Base-by-base conservation (phyloP, 1,140 invertebrate species). In the Drepana arcuata region DNA sequence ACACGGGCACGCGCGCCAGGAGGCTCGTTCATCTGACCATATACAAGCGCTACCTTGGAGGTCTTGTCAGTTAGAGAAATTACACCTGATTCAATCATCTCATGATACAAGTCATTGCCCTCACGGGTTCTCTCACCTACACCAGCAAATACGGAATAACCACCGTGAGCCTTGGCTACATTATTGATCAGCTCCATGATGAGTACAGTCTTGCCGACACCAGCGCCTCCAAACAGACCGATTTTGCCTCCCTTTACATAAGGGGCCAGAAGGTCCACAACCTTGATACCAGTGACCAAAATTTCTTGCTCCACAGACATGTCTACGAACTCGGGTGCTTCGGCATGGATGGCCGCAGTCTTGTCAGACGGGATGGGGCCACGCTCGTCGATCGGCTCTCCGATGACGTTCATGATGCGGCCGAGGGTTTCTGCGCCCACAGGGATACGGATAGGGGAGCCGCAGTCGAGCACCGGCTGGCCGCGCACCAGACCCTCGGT, bases 11-110 rank as follows among this genome's bases (percentile, higher is more conserved):
- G 93, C 41, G 97, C 97, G 48, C 97, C 98, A 70, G 98, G 98
- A 21, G 98, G 98, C 84, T 99, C 98, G 67, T 99, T 99, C 98
- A 99, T 99, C 84, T 99, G 98, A 59, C 98, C 98, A 67, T 99
- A 99, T 23, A 99, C 98, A 37, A 99, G 90, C 0, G 98, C 95
- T 49, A 69, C 68, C 35, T 72, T 95, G 0, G 92, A 94, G 0
- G 90, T 90, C 64, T 95, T 93, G 62, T 94, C 92, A 58, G 93
- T 93, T 1, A 96, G 85, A 21, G 93, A 96, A 80, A 99, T 99
- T 45, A 99, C 97, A 71, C 96, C 96, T 46, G 93, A 93, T 65
- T 98, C 97, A 87, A 99, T 99, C 98, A 99, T 99, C 86, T 99
- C 98, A 73, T 99, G 95, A 83, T 99, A 99, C 39, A 99, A 87